These are phyloP conservation scores for Atta cephalotes DNA, from an alignment of 1,140 invertebrate genomes.

Conservation along the genomic window DNA sequence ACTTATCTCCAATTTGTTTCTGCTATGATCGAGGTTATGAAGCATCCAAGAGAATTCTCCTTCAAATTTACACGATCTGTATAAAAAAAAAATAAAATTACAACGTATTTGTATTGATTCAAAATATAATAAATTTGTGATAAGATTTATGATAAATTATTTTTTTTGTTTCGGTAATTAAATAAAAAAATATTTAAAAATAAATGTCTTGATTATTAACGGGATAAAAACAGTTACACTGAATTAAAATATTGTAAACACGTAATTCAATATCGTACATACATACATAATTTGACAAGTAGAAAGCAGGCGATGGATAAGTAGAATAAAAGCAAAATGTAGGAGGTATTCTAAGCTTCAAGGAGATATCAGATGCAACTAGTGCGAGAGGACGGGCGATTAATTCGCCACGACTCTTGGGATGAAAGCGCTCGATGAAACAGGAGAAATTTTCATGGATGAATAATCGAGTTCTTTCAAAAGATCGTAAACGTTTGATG, in stretches of 20 bases:
- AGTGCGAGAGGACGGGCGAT: slow-evolving; percentile 9
- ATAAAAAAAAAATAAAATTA: background rate
- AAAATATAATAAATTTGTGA: background rate
- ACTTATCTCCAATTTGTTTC: background rate
- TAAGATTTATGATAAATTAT: background rate
- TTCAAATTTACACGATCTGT: background rate
- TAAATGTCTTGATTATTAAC: background rate
- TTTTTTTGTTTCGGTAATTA: background rate
- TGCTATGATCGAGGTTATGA: no score
- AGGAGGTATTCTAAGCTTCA: slow-evolving; percentile 2
- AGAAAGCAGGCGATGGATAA: background rate
- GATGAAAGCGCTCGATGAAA: slow-evolving; percentile 50
- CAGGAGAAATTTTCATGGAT: slow-evolving; percentile 52
- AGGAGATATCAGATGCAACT: slow-evolving; percentile 24
- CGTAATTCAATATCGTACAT: background rate
- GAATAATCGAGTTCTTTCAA: slow-evolving; percentile 59
- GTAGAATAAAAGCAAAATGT: slow-evolving; percentile 5
- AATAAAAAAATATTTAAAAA: background rate
- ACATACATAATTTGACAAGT: background rate
- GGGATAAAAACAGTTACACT: background rate
- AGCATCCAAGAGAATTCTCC: background rate
- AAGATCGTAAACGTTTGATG: slow-evolving; percentile 58
- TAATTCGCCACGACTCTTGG: slow-evolving; percentile 49
- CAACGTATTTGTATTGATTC: background rate
- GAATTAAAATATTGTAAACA: background rate